These are phyloP conservation scores for Vanessa cardui DNA, from an alignment of 2,888 invertebrate species.

Conservation along the genomic window DNA sequence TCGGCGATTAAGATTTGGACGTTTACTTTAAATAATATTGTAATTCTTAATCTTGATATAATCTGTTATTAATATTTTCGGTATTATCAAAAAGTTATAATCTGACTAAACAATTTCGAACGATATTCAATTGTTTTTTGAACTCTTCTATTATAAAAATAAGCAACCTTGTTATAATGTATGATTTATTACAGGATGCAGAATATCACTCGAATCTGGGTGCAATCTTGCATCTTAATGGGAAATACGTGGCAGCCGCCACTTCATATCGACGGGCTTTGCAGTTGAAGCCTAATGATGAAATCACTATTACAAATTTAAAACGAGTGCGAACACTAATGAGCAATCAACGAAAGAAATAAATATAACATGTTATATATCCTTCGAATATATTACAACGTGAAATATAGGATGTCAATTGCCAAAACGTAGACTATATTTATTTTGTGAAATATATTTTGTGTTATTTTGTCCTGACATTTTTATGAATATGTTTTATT, in stretches of 20 bases:
- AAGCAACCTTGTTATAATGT: background rate
- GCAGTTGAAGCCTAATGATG: conserved; percentile 93
- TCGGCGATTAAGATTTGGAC: too few species aligned
- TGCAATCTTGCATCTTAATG: conserved; percentile 96
- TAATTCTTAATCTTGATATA: too few species aligned
- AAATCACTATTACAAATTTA: conserved; percentile 93
- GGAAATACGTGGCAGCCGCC: conserved; percentile 94
- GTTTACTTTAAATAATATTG: too few species aligned
- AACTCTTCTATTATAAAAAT: background rate
- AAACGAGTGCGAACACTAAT: conserved; percentile 79
- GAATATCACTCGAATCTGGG: conserved; percentile 97
- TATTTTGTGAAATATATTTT: conserved; percentile 1
- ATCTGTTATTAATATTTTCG: too few species aligned
- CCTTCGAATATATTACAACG: conserved; percentile 34
- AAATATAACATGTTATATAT: conserved; percentile 44
- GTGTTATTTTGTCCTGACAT: background rate
- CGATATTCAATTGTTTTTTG: background rate
- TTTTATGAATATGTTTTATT: too few species aligned
- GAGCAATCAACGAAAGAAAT: conserved; percentile 66
- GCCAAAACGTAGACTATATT: conserved; percentile 58
- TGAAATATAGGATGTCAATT: conserved; percentile 69
- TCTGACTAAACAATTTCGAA: too few species aligned
- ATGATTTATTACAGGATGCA: conserved; percentile 85
- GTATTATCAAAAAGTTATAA: too few species aligned
- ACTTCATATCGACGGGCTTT: conserved; percentile 93